These are phyloP conservation scores for Platysteira castanea DNA, from an alignment of 2,113 vertebrate genomes.

Conservation along the genomic window DNA sequence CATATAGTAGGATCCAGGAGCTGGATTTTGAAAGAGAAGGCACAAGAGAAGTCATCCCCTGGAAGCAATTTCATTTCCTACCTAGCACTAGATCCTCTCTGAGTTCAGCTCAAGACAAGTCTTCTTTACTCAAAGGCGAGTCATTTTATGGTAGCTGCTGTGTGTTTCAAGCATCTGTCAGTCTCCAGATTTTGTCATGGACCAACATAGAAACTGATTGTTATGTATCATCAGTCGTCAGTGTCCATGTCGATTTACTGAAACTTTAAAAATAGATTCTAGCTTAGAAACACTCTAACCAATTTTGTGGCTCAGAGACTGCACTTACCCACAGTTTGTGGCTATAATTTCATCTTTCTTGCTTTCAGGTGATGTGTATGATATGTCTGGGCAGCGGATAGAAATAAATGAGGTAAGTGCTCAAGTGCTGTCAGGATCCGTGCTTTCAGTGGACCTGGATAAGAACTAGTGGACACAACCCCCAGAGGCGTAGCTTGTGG, in stretches of 20 bases:
- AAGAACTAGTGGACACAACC: neutral
- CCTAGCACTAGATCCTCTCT: neutral
- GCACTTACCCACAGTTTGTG: rapidly evolving
- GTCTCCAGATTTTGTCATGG: neutral
- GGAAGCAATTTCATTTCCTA: neutral
- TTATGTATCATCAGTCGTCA: neutral
- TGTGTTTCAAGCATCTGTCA: neutral
- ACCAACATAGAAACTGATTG: neutral
- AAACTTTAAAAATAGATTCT: neutral
- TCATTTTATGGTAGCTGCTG: neutral
- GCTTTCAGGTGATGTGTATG: slow-evolving; percentile 76
- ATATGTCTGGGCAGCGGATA: slow-evolving; percentile 72
- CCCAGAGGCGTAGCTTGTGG: neutral
- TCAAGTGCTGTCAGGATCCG: neutral
- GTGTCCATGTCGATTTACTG: neutral
- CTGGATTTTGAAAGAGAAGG: neutral
- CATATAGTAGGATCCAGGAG: neutral
- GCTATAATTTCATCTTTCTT: neutral
- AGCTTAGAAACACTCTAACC: neutral
- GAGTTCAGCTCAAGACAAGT: neutral
- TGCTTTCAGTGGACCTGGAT: neutral
- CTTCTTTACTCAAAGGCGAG: neutral
- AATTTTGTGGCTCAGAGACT: neutral
- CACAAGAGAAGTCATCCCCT: neutral
- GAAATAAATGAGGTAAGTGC: slow-evolving; percentile 83